Evolutionary conservation across 2,113 vertebrate species (phyloP).

Genomic region (Mustela nigripes): DNA sequence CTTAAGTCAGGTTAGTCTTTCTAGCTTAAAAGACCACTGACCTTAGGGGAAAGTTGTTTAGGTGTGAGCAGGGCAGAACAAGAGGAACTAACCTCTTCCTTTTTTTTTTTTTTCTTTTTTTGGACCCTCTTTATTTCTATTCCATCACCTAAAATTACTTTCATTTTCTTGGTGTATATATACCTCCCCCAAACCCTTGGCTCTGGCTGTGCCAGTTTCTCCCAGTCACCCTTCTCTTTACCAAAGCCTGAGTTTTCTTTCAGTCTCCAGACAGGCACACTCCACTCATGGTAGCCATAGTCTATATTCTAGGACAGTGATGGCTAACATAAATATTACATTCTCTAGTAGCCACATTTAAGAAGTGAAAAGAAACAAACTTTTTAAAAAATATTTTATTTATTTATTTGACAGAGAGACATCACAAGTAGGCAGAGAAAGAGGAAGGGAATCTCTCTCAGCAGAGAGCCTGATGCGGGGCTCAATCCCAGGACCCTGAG

Average conservation of each 20-base stretch:
- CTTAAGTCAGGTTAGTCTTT: constrained; percentile 38
- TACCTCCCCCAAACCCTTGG: background rate
- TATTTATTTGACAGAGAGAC: too few species aligned
- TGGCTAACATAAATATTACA: background rate
- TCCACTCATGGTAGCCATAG: background rate
- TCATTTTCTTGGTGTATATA: background rate
- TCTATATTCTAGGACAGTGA: background rate
- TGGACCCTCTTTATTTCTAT: background rate
- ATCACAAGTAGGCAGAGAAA: too few species aligned
- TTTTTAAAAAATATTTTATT: background rate
- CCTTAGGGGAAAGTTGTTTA: background rate
- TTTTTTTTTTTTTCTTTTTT: background rate
- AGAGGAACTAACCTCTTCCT: background rate
- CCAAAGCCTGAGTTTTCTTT: background rate
- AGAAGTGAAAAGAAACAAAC: constrained; percentile 40
- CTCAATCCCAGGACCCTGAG: too few species aligned
- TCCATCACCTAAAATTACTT: background rate
- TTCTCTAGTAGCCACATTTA: constrained; percentile 13
- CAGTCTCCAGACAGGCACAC: background rate
- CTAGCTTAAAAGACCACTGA: background rate
- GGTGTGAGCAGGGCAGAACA: background rate
- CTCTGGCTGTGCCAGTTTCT: background rate
- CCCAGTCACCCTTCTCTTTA: background rate
- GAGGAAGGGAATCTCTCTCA: too few species aligned
- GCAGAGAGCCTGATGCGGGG: too few species aligned